phyloP scores from a whole-genome alignment of 2,888 invertebrate species.

The Nezara viridula region DNA sequence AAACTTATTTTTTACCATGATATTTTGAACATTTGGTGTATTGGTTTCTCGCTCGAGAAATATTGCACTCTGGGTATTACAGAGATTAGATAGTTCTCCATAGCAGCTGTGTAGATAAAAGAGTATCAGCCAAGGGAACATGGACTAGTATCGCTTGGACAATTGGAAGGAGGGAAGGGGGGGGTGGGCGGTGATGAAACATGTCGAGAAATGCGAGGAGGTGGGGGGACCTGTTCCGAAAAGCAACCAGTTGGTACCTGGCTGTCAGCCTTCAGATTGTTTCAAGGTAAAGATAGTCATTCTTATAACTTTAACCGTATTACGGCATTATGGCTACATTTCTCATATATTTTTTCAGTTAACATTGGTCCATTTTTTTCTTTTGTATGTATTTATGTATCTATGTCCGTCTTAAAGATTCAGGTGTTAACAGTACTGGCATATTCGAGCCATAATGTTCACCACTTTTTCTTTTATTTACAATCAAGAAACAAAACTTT shows the following conservation, averaged over 20 bases:
- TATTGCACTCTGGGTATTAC: not conserved
- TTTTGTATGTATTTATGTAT: too few species aligned
- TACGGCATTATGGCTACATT: not conserved
- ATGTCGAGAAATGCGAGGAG: constrained; percentile 32
- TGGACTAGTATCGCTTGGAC: constrained; percentile 7
- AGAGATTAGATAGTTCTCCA: not conserved
- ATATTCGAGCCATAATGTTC: not conserved
- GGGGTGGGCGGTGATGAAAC: constrained; percentile 47
- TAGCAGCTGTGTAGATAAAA: not conserved
- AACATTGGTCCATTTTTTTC: not conserved
- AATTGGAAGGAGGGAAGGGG: too few species aligned
- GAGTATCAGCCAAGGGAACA: not conserved
- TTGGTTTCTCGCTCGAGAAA: not conserved
- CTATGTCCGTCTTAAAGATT: not conserved
- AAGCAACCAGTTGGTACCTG: constrained; percentile 43
- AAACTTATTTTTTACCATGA: too few species aligned
- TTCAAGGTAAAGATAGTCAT: not conserved
- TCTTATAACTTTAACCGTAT: not conserved
- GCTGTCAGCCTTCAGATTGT: not conserved
- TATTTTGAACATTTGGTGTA: too few species aligned
- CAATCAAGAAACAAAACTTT: too few species aligned
- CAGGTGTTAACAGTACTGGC: not conserved
- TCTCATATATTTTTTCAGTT: not conserved
- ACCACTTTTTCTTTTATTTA: too few species aligned
- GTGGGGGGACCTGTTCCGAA: constrained; percentile 42